Conservation (phyloP, 2,888 invertebrate genomes). For the Heteropelma amictum region DNA sequence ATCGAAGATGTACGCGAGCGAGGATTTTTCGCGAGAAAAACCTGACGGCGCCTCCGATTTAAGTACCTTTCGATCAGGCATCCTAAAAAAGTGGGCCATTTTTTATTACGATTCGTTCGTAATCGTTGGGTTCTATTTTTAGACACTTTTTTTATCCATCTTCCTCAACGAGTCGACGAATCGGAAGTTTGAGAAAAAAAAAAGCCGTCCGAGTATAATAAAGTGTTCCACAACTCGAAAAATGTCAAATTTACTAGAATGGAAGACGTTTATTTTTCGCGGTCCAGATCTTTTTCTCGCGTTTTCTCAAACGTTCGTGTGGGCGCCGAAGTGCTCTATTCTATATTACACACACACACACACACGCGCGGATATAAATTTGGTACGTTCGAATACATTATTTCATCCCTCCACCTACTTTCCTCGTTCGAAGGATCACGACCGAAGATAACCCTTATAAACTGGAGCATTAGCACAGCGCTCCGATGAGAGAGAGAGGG, state of each 20-base stretch:
- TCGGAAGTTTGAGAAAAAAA: too few relatives aligned
- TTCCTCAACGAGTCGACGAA: too few relatives aligned
- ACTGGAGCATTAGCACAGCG: slow-evolving; percentile 76
- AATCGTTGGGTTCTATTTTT: too few relatives aligned
- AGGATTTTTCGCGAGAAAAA: neutral
- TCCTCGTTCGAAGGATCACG: slow-evolving; percentile 61
- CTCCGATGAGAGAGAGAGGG: slow-evolving; percentile 65
- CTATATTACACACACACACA: slow-evolving; percentile 11
- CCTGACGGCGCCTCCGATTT: too few relatives aligned
- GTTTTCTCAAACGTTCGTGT: slow-evolving; percentile 34
- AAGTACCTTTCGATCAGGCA: too few relatives aligned
- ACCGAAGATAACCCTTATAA: slow-evolving; percentile 73
- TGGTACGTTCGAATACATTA: slow-evolving; percentile 1
- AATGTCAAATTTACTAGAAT: neutral
- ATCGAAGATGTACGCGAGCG: slow-evolving; percentile 26
- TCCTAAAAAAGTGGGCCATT: too few relatives aligned
- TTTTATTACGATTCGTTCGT: too few relatives aligned
- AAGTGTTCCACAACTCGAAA: slow-evolving; percentile 42
- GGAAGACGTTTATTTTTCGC: slow-evolving; percentile 30
- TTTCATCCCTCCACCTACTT: slow-evolving; percentile 27
- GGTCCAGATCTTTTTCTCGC: slow-evolving; percentile 20
- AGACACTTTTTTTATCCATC: too few relatives aligned
- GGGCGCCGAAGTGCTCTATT: slow-evolving; percentile 24
- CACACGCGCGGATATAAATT: slow-evolving; percentile 29
- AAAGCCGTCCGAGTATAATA: slow-evolving; percentile 2